Evolutionary conservation across 2,888 invertebrate species (phyloP).

Genomic region (Onthophagus sagittarius): DNA sequence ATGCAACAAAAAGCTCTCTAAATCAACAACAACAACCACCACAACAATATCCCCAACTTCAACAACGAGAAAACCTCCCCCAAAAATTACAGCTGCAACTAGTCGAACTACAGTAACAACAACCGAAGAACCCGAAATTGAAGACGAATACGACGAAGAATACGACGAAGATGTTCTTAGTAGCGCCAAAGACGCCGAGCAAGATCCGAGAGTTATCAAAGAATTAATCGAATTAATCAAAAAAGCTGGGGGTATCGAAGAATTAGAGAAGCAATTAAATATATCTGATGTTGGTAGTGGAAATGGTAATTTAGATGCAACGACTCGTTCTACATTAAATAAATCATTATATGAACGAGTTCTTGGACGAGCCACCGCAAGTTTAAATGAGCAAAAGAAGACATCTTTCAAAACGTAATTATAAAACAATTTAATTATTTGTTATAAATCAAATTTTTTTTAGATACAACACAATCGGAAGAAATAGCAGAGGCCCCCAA

Average conservation of each 20-base stretch:
- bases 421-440: not conserved
- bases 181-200: constrained; percentile 53
- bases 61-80: constrained; percentile 39
- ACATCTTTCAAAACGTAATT: not conserved
- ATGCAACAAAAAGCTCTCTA: constrained; percentile 63
- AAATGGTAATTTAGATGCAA: constrained; percentile 45
- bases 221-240: constrained; percentile 79
- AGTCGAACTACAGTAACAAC: constrained; percentile 43
- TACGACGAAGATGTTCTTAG: constrained; percentile 52
- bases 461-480: constrained; percentile 47
- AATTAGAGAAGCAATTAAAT: constrained; percentile 73
- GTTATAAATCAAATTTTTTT: not conserved
- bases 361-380: constrained; percentile 48
- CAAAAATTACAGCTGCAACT: constrained; percentile 46
- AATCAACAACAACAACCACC: constrained; percentile 48
- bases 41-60: constrained; percentile 49
- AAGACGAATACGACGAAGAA: constrained; percentile 51
- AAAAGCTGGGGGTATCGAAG: constrained; percentile 83
- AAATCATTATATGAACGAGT: constrained; percentile 75
- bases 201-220: constrained; percentile 75
- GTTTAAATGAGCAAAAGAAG: constrained; percentile 22
- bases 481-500: constrained; percentile 60
- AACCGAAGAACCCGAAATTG: constrained; percentile 37
- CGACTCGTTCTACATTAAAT: constrained; percentile 61
- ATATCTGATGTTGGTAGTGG: constrained; percentile 54